Conservation (phyloP, 2,888 invertebrate genomes). For the Spilarctia lutea region DNA sequence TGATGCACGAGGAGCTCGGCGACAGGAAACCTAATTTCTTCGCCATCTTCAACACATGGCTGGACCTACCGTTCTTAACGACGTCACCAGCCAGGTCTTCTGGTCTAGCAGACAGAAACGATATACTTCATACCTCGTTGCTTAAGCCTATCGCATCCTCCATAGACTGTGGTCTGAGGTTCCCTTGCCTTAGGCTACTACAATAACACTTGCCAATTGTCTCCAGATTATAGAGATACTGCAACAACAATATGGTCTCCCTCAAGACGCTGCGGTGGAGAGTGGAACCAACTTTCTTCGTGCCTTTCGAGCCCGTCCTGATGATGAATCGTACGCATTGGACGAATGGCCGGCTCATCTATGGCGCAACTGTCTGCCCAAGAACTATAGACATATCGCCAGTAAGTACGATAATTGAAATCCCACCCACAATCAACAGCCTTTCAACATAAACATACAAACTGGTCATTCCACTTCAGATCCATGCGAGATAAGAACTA, state of each 20-base stretch:
- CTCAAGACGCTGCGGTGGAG: slow-evolving; percentile 87
- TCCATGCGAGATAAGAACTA: background rate
- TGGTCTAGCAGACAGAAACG: too few relatives aligned
- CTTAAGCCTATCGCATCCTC: too few relatives aligned
- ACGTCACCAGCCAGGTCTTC: too few relatives aligned
- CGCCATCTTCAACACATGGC: too few relatives aligned
- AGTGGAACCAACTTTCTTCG: slow-evolving; percentile 90
- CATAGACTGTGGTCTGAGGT: too few relatives aligned
- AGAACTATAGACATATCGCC: slow-evolving; percentile 90
- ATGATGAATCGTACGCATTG: slow-evolving; percentile 90
- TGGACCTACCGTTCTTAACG: too few relatives aligned
- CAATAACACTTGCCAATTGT: slow-evolving; percentile 13
- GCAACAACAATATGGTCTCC: slow-evolving; percentile 89
- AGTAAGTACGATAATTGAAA: slow-evolving; percentile 75
- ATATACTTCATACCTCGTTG: too few relatives aligned
- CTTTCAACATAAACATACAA: background rate
- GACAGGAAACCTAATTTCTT: too few relatives aligned
- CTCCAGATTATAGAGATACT: slow-evolving; percentile 81
- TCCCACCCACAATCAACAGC: background rate
- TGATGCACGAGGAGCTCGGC: too few relatives aligned
- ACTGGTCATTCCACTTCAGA: background rate
- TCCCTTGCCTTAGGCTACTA: too few relatives aligned
- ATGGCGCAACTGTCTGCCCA: slow-evolving; percentile 92
- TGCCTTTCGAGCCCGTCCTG: slow-evolving; percentile 93
- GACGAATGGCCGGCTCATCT: slow-evolving; percentile 92